These are phyloP conservation scores for Saxicola maurus DNA, from an alignment of 2,797 vertebrate species.

Conservation along the genomic window DNA sequence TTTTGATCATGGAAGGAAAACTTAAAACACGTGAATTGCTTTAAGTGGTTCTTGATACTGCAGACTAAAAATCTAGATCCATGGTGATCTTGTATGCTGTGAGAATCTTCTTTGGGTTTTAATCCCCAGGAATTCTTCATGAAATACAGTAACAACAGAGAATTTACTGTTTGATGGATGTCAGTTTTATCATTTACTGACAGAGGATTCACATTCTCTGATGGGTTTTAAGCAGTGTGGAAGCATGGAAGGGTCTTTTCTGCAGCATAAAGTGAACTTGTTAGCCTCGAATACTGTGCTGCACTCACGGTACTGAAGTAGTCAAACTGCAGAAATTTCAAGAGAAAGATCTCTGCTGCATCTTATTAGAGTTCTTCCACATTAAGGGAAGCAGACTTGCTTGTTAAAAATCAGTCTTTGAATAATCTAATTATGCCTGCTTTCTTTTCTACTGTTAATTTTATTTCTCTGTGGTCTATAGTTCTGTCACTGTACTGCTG, in stretches of 20 bases:
- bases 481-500: neutral
- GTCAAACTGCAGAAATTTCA: neutral
- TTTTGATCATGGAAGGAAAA: constrained; percentile 41
- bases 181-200: constrained; percentile 24
- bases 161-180: constrained; percentile 30
- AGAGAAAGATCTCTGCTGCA: neutral
- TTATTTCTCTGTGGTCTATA: neutral
- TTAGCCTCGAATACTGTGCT: neutral
- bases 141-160: constrained; percentile 1
- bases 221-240: neutral
- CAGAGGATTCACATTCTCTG: constrained; percentile 9
- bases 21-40: neutral
- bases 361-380: neutral
- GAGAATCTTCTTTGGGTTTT: constrained; percentile 13
- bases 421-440: neutral
- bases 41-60: constrained; percentile 35
- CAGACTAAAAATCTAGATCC: constrained; percentile 17
- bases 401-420: neutral
- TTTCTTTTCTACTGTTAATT: neutral
- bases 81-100: constrained; percentile 9
- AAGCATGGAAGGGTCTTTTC: neutral
- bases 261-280: constrained; percentile 1
- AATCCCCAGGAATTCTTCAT: constrained; percentile 31
- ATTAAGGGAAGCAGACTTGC: neutral
- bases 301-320: neutral